These are phyloP conservation scores for Centrocercus urophasianus DNA, from an alignment of 2,113 vertebrate genomes.

Conservation along the genomic window DNA sequence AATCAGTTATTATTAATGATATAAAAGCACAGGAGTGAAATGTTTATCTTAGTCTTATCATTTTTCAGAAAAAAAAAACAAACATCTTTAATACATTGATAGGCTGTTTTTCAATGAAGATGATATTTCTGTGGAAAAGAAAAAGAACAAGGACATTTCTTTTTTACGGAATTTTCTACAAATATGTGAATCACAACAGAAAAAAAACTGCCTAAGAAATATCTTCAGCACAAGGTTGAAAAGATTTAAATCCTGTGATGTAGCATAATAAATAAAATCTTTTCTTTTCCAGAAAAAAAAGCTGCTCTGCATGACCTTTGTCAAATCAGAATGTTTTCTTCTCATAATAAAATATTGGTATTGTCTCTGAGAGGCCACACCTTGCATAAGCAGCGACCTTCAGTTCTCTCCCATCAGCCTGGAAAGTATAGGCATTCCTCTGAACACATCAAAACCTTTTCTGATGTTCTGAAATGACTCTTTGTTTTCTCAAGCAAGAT, in stretches of 20 bases:
- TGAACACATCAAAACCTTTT: background rate
- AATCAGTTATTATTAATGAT: background rate
- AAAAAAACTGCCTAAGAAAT: background rate
- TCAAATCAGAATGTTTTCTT: background rate
- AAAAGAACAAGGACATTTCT: slow-evolving; percentile 13
- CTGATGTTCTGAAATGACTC: background rate
- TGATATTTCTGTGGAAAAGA: background rate
- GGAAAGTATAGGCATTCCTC: background rate
- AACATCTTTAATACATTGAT: background rate
- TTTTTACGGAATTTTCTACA: background rate
- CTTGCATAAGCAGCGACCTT: background rate
- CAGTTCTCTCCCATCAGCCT: background rate
- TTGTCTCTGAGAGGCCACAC: background rate
- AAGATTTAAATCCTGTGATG: background rate
- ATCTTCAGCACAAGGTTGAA: background rate
- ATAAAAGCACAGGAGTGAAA: background rate
- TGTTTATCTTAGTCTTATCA: background rate
- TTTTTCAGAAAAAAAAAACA: background rate
- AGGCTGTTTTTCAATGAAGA: background rate
- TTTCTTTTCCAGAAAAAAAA: background rate
- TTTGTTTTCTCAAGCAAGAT: background rate
- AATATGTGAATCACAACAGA: background rate
- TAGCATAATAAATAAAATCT: background rate
- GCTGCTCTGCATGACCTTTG: slow-evolving; percentile 6
- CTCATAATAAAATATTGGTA: background rate